Evolutionary conservation across 2,797 vertebrate genomes (phyloP), one percentile per base, ranked within the genome.

Genomic region (Novumbra hubbsi): DNA sequence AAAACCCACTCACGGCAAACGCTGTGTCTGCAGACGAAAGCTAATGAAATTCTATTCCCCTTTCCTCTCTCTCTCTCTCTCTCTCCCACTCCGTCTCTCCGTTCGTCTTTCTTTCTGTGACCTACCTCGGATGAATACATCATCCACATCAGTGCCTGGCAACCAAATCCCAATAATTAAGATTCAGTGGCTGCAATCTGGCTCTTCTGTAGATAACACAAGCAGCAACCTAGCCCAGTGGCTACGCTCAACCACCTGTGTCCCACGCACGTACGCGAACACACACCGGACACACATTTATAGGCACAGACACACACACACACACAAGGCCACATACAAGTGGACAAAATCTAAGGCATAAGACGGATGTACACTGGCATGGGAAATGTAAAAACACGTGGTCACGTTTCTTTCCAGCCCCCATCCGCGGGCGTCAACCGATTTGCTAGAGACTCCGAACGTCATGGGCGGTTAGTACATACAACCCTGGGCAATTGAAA

Each of bases 151-250:
- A 70, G 68, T 71, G 76, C 74, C 73, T 77, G 76, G 77, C 76
- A 81, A 81, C 81, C 70, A 49, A 78, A 80, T 81, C 77, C 73
- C 78, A 84, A 78, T 85, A 80, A 84, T 85, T 83, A 84, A 80
- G 74, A 83, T 83, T 80, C 74, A 78, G 68, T 70, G 71, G 67
- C 50, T 8, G 78, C 75, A 78, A 81, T 76, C 77, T 78, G 82
- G 68, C 73, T 64, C 78, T 74, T 83, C 64, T 81, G 76, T 78
- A 85, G 78, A 82, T 81, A 84, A 81, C 73, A 69, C 34, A 24
- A 65, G 34, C 21, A 71, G 21, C 24, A 28, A 70, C 68, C 71
- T 65, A 32, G 65, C 50, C 17, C n/a, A 55, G 63, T 55, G 68
- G 48, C 55, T 62, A 48, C 15, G 41, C 68, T 71, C 71, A 80